Base-by-base conservation (phyloP, 2,113 vertebrate species). In the Phaetusa simplex region DNA sequence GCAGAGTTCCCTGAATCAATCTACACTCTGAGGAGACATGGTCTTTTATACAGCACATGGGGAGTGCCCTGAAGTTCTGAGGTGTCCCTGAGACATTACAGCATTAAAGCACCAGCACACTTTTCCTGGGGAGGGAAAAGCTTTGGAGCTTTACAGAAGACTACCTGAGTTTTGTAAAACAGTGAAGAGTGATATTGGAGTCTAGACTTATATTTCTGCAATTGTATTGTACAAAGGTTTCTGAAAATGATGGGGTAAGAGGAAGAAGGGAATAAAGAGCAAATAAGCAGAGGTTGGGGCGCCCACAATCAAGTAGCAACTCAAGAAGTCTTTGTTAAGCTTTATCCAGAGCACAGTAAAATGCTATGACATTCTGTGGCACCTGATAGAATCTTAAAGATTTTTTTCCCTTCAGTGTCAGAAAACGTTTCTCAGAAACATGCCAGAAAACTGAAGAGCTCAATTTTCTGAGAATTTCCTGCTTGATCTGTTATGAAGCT, bases 1-100 rank as follows among this genome's bases (percentile, higher is more conserved):
- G 69, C 47, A 88, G 74, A 76, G 65, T 6, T 73, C 70, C 71
- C 78, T 59, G 81, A 95, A 67, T 42, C 12, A 10, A 55, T n/a
- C 95, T 74, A 67, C 86, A 70, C 79, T 93, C 93, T 88, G 78
- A 95, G 94, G 82, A 96, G 95, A 97, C 91, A 91, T 11, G 93
- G 95, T 70, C 88, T 95, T 62, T 77, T 72, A 85, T 50, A 87
- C 62, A 43, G 22, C 27, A 8, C 50, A 9, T 2, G 27, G 42
- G 52, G 52, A 86, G 58, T 9, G 82, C 89, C 87, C 94, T 94
- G 73, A 82, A 91, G 73, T 58, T 73, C 42, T 58, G 94, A 64
- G 84, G 73, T 86, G 85, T 97, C 96, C 97, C 96, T 97, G 97
- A 97, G 96, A 95, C 67, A 69, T 90, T 86, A 95, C 93, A 83